Conservation (phyloP, 64 coral and sea anemone genomes). For the Stylophora pistillata region DNA sequence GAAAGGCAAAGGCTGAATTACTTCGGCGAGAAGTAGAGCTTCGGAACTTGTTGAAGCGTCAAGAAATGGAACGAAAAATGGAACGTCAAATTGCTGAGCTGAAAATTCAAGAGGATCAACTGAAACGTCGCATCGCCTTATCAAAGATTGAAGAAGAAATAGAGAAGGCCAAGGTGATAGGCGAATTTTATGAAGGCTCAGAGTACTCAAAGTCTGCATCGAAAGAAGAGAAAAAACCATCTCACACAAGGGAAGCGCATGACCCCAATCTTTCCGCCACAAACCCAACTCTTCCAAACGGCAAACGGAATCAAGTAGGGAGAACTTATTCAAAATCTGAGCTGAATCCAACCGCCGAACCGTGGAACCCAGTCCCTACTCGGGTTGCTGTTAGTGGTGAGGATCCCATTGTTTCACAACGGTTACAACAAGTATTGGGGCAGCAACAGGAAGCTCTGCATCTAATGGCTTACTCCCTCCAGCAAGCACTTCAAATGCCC, state of each 20-base stretch:
- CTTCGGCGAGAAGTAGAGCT: neutral
- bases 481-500: neutral
- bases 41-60: neutral
- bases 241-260: no score
- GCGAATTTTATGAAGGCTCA: neutral
- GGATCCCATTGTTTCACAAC: no score
- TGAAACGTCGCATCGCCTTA: neutral
- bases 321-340: no score
- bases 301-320: no score
- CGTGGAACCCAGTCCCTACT: no score
- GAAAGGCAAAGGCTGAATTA: conserved; percentile 4
- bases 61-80: neutral
- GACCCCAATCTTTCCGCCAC: no score
- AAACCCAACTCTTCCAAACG: neutral
- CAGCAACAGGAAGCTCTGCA: no score
- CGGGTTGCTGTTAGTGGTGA: no score
- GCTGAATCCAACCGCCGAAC: no score
- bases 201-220: neutral
- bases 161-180: neutral
- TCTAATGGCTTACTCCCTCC: no score
- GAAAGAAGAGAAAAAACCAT: no score
- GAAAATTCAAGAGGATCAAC: neutral
- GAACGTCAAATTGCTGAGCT: neutral
- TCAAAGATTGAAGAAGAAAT: neutral
- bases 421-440: no score